These are phyloP conservation scores for Pardalotus punctatus DNA, from an alignment of 2,113 vertebrate genomes.

Conservation along the genomic window DNA sequence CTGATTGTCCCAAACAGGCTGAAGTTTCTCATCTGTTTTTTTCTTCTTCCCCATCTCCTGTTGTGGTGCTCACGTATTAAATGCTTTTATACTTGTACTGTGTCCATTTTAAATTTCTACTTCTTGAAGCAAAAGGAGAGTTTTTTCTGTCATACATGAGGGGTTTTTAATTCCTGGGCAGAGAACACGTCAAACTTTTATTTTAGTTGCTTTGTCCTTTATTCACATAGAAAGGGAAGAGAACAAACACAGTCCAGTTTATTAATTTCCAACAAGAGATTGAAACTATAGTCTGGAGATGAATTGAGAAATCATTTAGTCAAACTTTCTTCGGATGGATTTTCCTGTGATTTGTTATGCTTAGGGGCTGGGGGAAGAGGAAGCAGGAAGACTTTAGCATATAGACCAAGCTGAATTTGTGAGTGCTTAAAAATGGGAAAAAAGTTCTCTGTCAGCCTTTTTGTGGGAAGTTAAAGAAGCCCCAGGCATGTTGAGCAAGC, in stretches of 20 bases:
- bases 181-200: not conserved
- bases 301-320: not conserved
- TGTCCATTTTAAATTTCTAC: not conserved
- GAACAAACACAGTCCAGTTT: not conserved
- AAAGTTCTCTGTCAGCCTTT: conserved; percentile 42
- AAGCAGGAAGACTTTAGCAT: not conserved
- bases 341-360: not conserved
- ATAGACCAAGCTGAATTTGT: not conserved
- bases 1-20: not conserved
- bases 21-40: not conserved
- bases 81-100: not conserved
- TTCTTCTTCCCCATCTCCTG: not conserved
- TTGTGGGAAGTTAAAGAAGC: conserved; percentile 31
- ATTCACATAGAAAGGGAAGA: not conserved
- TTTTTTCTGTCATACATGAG: not conserved
- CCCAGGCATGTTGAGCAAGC: conserved; percentile 6
- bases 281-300: not conserved
- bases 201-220: not conserved
- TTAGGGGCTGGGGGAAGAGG: not conserved
- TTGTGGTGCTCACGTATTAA: not conserved
- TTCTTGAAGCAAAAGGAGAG: not conserved
- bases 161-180: not conserved
- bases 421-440: not conserved
- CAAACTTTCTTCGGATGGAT: not conserved
- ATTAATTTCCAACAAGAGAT: not conserved